Percentiles rank a stretch among this genome's conserved stretches.
Conservation (phyloP, 2,797 vertebrate species). For the Sandelia bainsii region DNA sequence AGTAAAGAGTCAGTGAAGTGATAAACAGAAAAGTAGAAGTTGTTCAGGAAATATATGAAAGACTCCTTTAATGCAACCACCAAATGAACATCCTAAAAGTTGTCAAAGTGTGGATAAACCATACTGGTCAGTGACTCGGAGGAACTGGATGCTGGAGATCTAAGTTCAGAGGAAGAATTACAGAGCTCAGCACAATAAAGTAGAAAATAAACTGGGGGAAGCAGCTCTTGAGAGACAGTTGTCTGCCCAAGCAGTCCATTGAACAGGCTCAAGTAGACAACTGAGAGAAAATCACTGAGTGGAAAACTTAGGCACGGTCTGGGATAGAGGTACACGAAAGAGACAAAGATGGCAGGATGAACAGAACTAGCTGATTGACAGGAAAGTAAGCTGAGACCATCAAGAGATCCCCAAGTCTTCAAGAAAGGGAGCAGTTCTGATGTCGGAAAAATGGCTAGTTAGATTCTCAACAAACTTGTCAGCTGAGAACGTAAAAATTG, state of each 20-base stretch:
- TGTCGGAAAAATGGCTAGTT: too few relatives aligned
- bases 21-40: neutral
- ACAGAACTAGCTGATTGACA: slow-evolving; percentile 1
- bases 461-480: too few relatives aligned
- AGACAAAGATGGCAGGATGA: slow-evolving; percentile 1
- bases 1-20: neutral
- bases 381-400: neutral
- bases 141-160: neutral
- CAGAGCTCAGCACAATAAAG: slow-evolving; percentile 18
- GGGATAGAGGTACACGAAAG: slow-evolving; percentile 3
- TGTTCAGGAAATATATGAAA: neutral
- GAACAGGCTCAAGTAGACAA: slow-evolving; percentile 39
- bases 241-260: slow-evolving; percentile 18
- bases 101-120: neutral
- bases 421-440: too few relatives aligned
- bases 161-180: slow-evolving; percentile 11
- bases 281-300: slow-evolving; percentile 32
- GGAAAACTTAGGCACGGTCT: slow-evolving; percentile 15
- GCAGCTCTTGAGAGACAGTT: slow-evolving; percentile 15
- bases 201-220: slow-evolving; percentile 15
- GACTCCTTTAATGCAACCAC: neutral
- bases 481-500: too few relatives aligned
- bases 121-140: neutral
- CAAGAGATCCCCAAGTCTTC: neutral
- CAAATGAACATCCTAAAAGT: neutral